Percentiles rank a stretch among this genome's conserved stretches.
phyloP scores from a whole-genome alignment of 2,888 invertebrate genomes.

The Cephonodes hylas region DNA sequence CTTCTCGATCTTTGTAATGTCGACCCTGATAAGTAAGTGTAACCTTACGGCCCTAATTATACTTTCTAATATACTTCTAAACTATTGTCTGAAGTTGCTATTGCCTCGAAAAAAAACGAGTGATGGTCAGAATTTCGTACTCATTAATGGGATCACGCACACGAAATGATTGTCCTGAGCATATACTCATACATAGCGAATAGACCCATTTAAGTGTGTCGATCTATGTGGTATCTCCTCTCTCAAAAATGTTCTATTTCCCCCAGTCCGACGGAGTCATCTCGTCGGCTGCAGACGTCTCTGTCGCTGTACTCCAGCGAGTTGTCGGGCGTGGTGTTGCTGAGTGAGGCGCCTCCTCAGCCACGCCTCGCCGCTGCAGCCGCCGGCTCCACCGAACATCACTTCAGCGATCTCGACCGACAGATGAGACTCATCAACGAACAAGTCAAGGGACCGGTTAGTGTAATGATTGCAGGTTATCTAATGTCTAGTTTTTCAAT shows the following conservation, averaged over 20 bases:
- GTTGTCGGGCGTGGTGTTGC: constrained; percentile 91
- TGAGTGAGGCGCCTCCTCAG: constrained; percentile 81
- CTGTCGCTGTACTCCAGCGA: constrained; percentile 96
- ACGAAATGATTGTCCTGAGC: no score
- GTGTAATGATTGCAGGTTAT: constrained; percentile 25
- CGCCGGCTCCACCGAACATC: constrained; percentile 89
- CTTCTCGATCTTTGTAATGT: constrained; percentile 77
- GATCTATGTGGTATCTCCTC: no score
- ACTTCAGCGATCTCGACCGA: constrained; percentile 88
- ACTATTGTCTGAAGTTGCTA: neutral
- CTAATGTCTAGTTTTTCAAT: neutral
- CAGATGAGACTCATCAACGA: constrained; percentile 87
- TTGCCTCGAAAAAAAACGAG: no score
- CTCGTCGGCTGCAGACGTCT: constrained; percentile 94
- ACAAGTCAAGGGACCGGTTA: constrained; percentile 80
- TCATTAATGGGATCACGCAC: no score
- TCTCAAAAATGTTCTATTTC: no score
- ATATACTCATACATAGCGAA: no score
- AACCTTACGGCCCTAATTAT: no score
- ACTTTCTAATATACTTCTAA: neutral
- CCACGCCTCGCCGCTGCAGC: constrained; percentile 40
- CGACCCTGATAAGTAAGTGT: constrained; percentile 48
- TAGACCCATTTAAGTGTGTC: no score
- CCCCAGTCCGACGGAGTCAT: constrained; percentile 65
- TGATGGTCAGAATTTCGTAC: no score